Base-by-base conservation (phyloP, 2,113 vertebrate genomes). In the Phalacrocorax carbo region DNA sequence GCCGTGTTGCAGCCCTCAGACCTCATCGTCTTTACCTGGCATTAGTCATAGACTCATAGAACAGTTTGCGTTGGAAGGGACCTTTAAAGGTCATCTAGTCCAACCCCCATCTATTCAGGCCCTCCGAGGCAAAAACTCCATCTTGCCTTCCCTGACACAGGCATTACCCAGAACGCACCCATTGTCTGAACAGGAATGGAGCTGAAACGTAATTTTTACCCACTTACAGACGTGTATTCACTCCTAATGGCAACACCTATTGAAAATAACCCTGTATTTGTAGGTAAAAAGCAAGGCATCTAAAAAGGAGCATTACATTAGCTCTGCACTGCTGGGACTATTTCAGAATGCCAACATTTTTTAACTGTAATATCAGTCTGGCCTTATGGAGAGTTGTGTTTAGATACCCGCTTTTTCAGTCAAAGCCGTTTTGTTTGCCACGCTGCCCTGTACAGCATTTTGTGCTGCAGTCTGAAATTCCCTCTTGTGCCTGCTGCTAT, bases 11-110 rank as follows among this genome's bases (percentile, higher is more conserved):
- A 38, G 68, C n/a, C 29, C 55, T 40, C 3, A 38, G 27, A 73
- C 12, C 23, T 71, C 14, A 1, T 6, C 9, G 1, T 17, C 21
- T 34, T 58, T 11, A 5, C 40, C 7, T 0, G 0, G 7, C 8
- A 0, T 46, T 18, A 58, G 13, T 46, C 48, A 7, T 9, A 52
- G 51, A 52, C 27, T 52, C 51, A 27, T 9, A 27, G 51, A 27
- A 48, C 46, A 48, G 46, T 48, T 48, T 19, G 46, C 17, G 18
- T 46, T 46, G 18, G 46, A 46, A 46, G 26, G 51, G 51, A 52
- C 51, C 51, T 52, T 27, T 52, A 15, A 52, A 52, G 51, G 26
- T 52, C 51, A 52, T 15, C 51, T 52, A 52, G 51, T 52, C 51
- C 14, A 14, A 52, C 25, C 25, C 51, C 51, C 51, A 26, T 26